Conservation (phyloP, 2,113 vertebrate genomes). For the Cyprinodon brontotheroides region DNA sequence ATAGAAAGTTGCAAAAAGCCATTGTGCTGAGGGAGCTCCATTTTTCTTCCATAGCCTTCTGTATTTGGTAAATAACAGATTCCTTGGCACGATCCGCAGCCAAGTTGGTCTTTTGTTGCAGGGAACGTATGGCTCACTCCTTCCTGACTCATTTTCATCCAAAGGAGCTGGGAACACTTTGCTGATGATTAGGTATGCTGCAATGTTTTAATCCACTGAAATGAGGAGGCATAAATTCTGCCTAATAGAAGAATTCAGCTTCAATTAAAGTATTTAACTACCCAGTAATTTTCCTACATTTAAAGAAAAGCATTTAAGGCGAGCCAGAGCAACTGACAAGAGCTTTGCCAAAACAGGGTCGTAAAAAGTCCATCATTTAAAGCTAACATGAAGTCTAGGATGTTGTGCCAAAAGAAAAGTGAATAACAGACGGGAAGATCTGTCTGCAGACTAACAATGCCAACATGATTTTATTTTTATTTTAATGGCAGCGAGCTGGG, state of each 20-base stretch:
- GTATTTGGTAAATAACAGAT: constrained; percentile 42
- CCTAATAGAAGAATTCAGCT: constrained; percentile 5
- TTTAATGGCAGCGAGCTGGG: background rate
- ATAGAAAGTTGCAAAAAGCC: constrained; percentile 54
- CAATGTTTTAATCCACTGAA: constrained; percentile 27
- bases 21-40: constrained; percentile 27
- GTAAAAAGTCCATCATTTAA: background rate
- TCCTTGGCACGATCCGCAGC: constrained; percentile 16
- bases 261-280: constrained; percentile 15
- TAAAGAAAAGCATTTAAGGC: background rate
- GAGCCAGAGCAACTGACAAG: background rate
- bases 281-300: background rate
- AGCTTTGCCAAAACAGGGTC: background rate
- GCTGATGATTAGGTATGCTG: constrained; percentile 24
- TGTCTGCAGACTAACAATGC: background rate
- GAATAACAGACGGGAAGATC: background rate
- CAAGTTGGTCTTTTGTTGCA: constrained; percentile 31
- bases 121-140: constrained; percentile 28
- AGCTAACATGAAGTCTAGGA: background rate
- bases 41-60: constrained; percentile 44
- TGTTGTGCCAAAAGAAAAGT: constrained; percentile 2
- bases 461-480: background rate
- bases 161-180: constrained; percentile 17
- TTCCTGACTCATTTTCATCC: constrained; percentile 15
- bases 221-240: constrained; percentile 5